These are phyloP conservation scores for Lepidocyrtinus sp. DNA, from an alignment of 2,888 invertebrate genomes.

Conservation along the genomic window DNA sequence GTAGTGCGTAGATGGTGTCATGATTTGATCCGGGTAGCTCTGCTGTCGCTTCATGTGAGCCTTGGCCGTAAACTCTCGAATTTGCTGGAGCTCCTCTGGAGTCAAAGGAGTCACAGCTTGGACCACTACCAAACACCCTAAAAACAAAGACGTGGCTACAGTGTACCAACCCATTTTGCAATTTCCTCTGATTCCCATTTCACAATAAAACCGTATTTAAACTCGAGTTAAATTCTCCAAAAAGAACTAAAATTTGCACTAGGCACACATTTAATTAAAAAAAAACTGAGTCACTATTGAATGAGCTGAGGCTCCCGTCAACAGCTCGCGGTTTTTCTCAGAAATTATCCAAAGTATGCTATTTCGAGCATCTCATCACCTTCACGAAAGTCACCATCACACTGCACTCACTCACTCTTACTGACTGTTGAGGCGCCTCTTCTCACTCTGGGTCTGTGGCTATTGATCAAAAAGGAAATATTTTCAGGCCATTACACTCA, in stretches of 20 bases:
- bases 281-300: slow-evolving; percentile 17
- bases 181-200: slow-evolving; percentile 10
- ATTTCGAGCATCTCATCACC: slow-evolving; percentile 5
- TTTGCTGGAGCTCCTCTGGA: slow-evolving; percentile 48
- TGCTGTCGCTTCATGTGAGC: slow-evolving; percentile 56
- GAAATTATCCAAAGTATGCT: background rate
- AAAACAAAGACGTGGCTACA: background rate
- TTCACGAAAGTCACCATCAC: slow-evolving; percentile 28
- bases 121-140: background rate
- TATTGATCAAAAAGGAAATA: slow-evolving; percentile 8
- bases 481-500: slow-evolving; percentile 19
- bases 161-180: slow-evolving; percentile 38
- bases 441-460: slow-evolving; percentile 17
- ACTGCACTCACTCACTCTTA: slow-evolving; percentile 25
- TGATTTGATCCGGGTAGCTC: slow-evolving; percentile 52
- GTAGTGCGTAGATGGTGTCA: slow-evolving; percentile 53
- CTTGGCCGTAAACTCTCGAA: slow-evolving; percentile 53
- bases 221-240: background rate
- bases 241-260: slow-evolving; percentile 5
- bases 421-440: slow-evolving; percentile 22
- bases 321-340: slow-evolving; percentile 28
- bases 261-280: background rate
- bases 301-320: slow-evolving; percentile 4
- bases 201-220: slow-evolving; percentile 16
- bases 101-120: slow-evolving; percentile 36